These are phyloP conservation scores for Myzus persicae DNA, from an alignment of 1,140 invertebrate species.

Conservation along the genomic window DNA sequence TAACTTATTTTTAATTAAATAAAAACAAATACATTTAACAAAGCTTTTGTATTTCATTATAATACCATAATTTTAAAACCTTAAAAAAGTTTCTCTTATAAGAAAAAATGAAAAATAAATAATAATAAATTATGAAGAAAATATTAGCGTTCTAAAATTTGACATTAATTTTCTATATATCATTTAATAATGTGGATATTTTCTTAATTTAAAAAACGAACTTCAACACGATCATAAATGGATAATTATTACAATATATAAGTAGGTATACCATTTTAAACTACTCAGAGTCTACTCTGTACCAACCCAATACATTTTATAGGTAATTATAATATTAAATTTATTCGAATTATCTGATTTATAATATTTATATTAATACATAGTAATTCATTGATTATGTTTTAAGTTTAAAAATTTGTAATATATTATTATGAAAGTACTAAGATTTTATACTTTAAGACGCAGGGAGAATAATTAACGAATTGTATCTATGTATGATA, in stretches of 20 bases:
- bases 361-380: not conserved
- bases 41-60: constrained; percentile 3
- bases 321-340: not conserved
- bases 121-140: not conserved
- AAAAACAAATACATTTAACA: not conserved
- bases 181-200: not conserved
- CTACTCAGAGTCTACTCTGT: too few relatives aligned
- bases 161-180: not conserved
- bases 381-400: not conserved
- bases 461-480: not conserved
- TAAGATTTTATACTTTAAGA: not conserved
- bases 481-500: not conserved
- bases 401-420: not conserved
- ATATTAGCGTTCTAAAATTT: not conserved
- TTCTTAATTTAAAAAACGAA: not conserved
- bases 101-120: not conserved
- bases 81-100: constrained; percentile 4
- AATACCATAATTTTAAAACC: not conserved
- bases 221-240: not conserved
- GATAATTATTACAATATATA: not conserved
- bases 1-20: constrained; percentile 40
- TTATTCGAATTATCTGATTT: not conserved
- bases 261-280: too few relatives aligned
- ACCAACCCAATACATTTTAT: not conserved
- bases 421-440: too few relatives aligned